Evolutionary conservation across 2,797 vertebrate genomes (phyloP).

Genomic region (Onychomys arenicola): DNA sequence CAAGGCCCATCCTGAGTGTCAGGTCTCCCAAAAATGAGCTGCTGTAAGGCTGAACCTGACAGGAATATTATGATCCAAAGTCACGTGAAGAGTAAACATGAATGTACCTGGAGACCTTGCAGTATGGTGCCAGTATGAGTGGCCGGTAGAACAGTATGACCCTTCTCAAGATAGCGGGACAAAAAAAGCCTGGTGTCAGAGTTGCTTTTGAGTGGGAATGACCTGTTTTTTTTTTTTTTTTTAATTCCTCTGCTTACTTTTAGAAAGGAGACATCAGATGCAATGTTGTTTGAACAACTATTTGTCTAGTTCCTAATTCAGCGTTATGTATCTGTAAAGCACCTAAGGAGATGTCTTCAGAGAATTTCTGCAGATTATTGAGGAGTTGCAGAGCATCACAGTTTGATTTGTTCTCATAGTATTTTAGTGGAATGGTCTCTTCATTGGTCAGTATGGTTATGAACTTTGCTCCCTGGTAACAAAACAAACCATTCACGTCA

Average conservation of each 20-base stretch:
- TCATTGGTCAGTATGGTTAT: conserved; percentile 54
- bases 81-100: neutral
- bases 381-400: conserved; percentile 20
- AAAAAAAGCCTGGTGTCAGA: neutral
- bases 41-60: neutral
- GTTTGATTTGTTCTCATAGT: conserved; percentile 18
- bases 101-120: neutral
- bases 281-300: conserved; percentile 29
- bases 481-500: conserved; percentile 25
- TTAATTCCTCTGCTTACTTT: neutral
- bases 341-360: neutral
- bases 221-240: neutral
- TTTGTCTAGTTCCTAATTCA: conserved; percentile 10
- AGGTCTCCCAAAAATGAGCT: neutral
- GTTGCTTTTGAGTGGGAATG: conserved; percentile 9
- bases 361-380: conserved; percentile 51
- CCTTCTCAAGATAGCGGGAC: conserved; percentile 27
- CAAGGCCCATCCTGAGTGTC: neutral
- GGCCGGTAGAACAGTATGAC: neutral
- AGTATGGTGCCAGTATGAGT: neutral
- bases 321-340: conserved; percentile 2
- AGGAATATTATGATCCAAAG: neutral
- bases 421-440: conserved; percentile 54
- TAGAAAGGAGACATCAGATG: neutral
- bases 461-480: conserved; percentile 53